phyloP scores from a whole-genome alignment of 2,797 vertebrate species.

The Gallirallus australis region DNA sequence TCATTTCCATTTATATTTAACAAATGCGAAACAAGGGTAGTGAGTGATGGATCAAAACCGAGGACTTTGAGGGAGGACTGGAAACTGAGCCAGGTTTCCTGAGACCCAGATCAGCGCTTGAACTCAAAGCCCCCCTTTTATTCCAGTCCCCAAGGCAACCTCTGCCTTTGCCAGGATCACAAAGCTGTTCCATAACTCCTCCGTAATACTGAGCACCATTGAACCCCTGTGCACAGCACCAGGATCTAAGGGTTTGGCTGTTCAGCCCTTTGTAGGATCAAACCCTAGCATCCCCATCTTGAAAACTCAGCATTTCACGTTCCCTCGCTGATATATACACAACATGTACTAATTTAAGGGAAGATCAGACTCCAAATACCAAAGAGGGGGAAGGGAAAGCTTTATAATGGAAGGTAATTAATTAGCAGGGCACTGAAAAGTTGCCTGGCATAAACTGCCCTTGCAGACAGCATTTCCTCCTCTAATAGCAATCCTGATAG shows the following conservation, averaged over 20 bases:
- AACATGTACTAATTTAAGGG: neutral
- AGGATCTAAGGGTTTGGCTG: neutral
- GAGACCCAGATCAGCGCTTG: neutral
- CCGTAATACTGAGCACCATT: neutral
- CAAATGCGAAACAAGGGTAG: neutral
- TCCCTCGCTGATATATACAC: neutral
- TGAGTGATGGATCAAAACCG: neutral
- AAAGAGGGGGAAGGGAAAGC: neutral
- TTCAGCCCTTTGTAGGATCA: neutral
- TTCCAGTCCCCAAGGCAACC: neutral
- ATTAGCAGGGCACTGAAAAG: neutral
- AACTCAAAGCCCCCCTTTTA: neutral
- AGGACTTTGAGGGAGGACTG: neutral
- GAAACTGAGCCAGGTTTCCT: neutral
- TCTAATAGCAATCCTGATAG: neutral
- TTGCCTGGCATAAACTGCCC: neutral
- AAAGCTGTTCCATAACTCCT: neutral
- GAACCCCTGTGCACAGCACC: neutral
- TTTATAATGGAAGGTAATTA: neutral
- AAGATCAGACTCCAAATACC: neutral
- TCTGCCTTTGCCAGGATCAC: neutral
- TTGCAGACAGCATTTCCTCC: neutral
- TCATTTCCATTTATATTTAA: neutral
- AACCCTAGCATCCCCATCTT: neutral
- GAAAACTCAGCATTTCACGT: neutral